Conservation (phyloP, 2,888 invertebrate genomes). For the Xanthia icteritia region DNA sequence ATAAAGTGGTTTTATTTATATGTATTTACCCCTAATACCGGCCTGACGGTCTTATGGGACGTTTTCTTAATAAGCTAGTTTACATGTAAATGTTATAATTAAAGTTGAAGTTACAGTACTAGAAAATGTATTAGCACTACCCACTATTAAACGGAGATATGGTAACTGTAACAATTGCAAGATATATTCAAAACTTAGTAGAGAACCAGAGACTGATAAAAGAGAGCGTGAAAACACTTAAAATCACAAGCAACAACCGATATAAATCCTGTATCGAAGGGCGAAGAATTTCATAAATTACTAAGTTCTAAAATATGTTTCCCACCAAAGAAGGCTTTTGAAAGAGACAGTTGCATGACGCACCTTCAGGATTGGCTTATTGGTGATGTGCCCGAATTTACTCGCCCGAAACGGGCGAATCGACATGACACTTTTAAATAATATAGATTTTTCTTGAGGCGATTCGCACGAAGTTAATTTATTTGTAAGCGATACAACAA, state of each 20-base stretch:
- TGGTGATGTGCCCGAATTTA: too few species aligned
- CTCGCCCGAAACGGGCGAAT: too few species aligned
- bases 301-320: background rate
- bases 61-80: constrained; percentile 30
- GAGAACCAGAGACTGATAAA: background rate
- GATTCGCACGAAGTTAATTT: too few species aligned
- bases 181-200: background rate
- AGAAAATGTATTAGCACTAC: background rate
- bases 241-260: background rate
- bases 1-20: constrained; percentile 46
- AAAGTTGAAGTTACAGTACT: constrained; percentile 1
- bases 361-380: background rate
- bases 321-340: background rate
- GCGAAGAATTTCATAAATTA: background rate
- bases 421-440: too few species aligned
- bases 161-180: background rate
- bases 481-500: too few species aligned
- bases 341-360: too few species aligned
- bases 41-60: background rate
- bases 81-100: constrained; percentile 24
- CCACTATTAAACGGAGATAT: background rate
- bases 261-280: background rate
- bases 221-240: background rate
- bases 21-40: constrained; percentile 26
- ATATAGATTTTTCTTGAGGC: too few species aligned